Conservation (phyloP, 2,113 vertebrate species). For the Lasiurus borealis region DNA sequence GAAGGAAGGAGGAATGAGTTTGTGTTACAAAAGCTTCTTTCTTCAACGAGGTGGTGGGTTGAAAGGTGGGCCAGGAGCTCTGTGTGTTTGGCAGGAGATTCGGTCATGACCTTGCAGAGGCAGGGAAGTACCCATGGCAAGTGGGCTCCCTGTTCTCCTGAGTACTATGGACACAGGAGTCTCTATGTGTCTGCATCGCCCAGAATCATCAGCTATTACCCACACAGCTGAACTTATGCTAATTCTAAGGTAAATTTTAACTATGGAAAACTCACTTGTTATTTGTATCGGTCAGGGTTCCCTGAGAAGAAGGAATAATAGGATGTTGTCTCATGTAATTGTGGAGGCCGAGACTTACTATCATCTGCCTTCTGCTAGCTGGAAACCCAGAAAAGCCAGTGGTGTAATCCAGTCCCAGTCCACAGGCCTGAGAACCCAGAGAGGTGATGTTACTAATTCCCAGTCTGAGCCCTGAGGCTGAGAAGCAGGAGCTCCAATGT, state of each 20-base stretch:
- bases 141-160: background rate
- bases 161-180: fast-evolving
- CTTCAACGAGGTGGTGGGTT: background rate
- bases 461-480: background rate
- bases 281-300: background rate
- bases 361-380: background rate
- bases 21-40: background rate
- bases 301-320: background rate
- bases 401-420: background rate
- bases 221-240: background rate
- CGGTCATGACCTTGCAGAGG: background rate
- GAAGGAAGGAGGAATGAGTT: background rate
- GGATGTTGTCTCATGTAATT: background rate
- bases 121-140: too few relatives aligned
- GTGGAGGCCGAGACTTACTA: background rate
- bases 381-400: background rate
- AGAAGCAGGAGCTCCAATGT: background rate
- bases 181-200: too few relatives aligned
- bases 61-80: background rate
- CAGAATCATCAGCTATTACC: background rate
- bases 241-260: background rate
- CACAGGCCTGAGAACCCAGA: background rate
- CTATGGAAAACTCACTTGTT: background rate
- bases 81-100: background rate
- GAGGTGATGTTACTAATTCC: too few relatives aligned